Conservation (phyloP, 2,888 invertebrate genomes). For the Drosophila pseudotakahashii region DNA sequence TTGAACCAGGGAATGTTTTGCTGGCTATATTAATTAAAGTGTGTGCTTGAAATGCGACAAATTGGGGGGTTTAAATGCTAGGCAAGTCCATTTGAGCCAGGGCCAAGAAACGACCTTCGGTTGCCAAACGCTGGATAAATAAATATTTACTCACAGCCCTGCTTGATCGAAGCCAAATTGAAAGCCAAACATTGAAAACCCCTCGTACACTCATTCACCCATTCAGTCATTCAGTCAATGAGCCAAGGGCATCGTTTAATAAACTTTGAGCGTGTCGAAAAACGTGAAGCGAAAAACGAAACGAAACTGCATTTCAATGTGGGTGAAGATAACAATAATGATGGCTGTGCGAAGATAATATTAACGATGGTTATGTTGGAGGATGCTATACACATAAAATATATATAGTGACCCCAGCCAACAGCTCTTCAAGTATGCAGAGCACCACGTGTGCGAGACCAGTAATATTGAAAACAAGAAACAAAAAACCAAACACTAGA, state of each 20-base stretch:
- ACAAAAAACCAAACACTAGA: conserved; percentile 7
- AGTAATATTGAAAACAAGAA: conserved; percentile 18
- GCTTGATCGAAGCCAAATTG: conserved; percentile 38
- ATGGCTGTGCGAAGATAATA: conserved; percentile 14
- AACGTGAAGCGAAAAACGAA: conserved; percentile 21
- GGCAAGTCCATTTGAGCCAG: conserved; percentile 13
- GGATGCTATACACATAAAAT: conserved; percentile 23
- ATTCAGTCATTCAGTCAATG: conserved; percentile 18
- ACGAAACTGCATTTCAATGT: conserved; percentile 65
- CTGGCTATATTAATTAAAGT: neutral
- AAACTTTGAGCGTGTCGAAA: conserved; percentile 56
- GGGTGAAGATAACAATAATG: conserved; percentile 25
- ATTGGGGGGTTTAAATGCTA: neutral
- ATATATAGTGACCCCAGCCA: conserved; percentile 25
- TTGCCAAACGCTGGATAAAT: conserved; percentile 24
- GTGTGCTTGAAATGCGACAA: conserved; percentile 4
- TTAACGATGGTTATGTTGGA: conserved; percentile 47
- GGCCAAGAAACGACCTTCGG: conserved; percentile 38
- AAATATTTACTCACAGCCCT: conserved; percentile 34
- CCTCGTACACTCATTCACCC: conserved; percentile 1
- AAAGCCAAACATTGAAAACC: conserved; percentile 27
- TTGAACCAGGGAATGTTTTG: neutral
- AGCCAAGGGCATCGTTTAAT: conserved; percentile 41
- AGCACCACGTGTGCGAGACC: conserved; percentile 35
- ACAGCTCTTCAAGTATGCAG: conserved; percentile 52